These are phyloP conservation scores for Bolinopsis microptera DNA, from an alignment of 37 sponge, comb jelly and placozoan species.

Conservation along the genomic window DNA sequence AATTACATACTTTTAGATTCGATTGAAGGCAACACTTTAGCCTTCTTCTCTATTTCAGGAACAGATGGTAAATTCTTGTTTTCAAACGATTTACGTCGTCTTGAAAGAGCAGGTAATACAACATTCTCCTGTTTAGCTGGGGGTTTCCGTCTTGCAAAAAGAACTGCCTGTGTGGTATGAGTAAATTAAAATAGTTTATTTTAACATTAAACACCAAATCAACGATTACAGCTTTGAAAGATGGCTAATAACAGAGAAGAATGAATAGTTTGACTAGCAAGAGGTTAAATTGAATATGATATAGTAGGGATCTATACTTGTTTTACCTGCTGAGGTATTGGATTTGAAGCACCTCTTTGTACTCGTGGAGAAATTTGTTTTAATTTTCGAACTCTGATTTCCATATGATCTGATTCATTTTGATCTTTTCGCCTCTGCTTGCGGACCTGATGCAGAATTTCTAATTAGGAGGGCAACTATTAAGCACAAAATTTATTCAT, in stretches of 20 bases:
- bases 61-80: not conserved
- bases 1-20: not conserved
- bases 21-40: constrained; percentile 7
- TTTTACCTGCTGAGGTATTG: constrained; percentile 18
- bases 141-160: not conserved
- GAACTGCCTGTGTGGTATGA: not conserved
- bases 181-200: not conserved
- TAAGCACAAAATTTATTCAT: not conserved
- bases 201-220: not conserved
- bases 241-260: too few species aligned
- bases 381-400: constrained; percentile 46
- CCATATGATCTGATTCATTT: constrained; percentile 24
- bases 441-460: not conserved
- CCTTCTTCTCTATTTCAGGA: constrained; percentile 17
- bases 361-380: not conserved
- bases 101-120: not conserved
- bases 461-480: not conserved
- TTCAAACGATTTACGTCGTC: not conserved
- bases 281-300: too few species aligned
- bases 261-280: too few species aligned
- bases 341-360: not conserved
- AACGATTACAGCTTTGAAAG: too few species aligned
- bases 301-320: too few species aligned
- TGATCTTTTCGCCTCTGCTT: not conserved
- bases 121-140: not conserved